phyloP scores from a whole-genome alignment of 1,140 invertebrate genomes.

The Globodera rostochiensis region DNA sequence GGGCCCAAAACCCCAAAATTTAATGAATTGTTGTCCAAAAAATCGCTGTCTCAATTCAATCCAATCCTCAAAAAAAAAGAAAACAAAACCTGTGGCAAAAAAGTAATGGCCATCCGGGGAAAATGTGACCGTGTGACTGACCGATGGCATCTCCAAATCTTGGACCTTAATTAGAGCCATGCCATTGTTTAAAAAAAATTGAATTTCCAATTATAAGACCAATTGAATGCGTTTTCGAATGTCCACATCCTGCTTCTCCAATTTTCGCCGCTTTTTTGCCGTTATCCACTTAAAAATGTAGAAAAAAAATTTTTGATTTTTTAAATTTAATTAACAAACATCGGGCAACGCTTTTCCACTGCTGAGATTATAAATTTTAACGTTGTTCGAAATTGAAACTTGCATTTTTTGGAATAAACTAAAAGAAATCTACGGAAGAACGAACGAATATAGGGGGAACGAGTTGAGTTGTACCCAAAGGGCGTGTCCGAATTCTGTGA shows the following conservation, averaged over 20 bases:
- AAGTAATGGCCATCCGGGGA: slow-evolving; percentile 91
- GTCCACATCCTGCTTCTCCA: slow-evolving; percentile 88
- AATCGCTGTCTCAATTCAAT: too few relatives aligned
- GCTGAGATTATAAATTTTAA: slow-evolving; percentile 96
- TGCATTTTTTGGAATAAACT: slow-evolving; percentile 66
- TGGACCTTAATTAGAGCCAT: slow-evolving; percentile 71
- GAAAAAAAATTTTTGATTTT: slow-evolving; percentile 38
- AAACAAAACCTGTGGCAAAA: slow-evolving; percentile 74
- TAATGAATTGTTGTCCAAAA: too few relatives aligned
- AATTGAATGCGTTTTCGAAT: slow-evolving; percentile 86
- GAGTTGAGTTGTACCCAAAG: too few relatives aligned
- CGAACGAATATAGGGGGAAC: too few relatives aligned
- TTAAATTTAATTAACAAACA: slow-evolving; percentile 68
- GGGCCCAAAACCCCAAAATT: too few relatives aligned
- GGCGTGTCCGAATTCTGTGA: too few relatives aligned
- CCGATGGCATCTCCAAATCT: slow-evolving; percentile 94
- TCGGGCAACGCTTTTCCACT: slow-evolving; percentile 93
- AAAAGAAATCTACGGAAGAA: not conserved
- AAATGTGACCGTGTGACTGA: slow-evolving; percentile 81
- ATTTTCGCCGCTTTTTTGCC: slow-evolving; percentile 80
- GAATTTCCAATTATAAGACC: slow-evolving; percentile 60
- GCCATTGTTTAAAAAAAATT: too few relatives aligned
- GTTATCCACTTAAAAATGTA: slow-evolving; percentile 81
- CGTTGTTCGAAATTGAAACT: slow-evolving; percentile 76
- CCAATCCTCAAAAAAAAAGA: not conserved